These are phyloP conservation scores for Setophaga petechia DNA, from an alignment of 2,113 vertebrate species.

Conservation along the genomic window DNA sequence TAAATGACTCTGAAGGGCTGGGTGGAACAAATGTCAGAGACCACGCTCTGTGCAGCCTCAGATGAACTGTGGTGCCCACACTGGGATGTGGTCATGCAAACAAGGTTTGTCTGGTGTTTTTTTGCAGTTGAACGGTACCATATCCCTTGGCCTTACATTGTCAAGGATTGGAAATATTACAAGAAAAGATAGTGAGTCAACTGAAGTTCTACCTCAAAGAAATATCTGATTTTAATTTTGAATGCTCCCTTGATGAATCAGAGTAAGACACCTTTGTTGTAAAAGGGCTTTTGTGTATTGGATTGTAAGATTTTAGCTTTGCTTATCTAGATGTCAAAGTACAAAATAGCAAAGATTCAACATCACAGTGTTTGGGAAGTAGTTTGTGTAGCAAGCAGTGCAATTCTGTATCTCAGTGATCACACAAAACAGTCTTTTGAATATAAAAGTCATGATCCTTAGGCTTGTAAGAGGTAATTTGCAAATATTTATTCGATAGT, in stretches of 20 bases:
- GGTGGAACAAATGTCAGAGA: neutral
- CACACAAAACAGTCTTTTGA: neutral
- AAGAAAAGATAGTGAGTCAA: neutral
- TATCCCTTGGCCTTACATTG: accelerated
- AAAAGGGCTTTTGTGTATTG: neutral
- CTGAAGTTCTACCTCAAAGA: neutral
- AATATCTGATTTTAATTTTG: neutral
- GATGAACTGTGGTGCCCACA: neutral
- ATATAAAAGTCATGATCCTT: neutral
- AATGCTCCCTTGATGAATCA: neutral
- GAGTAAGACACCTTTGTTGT: neutral
- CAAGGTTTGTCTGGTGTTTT: neutral
- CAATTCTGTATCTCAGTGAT: neutral
- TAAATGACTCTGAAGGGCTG: neutral
- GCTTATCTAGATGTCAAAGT: neutral
- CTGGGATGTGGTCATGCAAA: neutral
- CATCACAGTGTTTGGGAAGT: neutral
- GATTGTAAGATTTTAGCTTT: neutral
- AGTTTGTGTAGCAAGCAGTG: neutral
- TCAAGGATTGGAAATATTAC: neutral
- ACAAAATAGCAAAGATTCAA: neutral
- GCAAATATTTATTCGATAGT: neutral
- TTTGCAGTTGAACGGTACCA: neutral
- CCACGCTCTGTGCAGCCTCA: neutral
- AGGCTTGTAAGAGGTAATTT: neutral